Percentiles rank a stretch among this genome's conserved stretches.
Evolutionary conservation across 2,888 invertebrate species (phyloP).

Genomic region (Andrena bicolor): DNA sequence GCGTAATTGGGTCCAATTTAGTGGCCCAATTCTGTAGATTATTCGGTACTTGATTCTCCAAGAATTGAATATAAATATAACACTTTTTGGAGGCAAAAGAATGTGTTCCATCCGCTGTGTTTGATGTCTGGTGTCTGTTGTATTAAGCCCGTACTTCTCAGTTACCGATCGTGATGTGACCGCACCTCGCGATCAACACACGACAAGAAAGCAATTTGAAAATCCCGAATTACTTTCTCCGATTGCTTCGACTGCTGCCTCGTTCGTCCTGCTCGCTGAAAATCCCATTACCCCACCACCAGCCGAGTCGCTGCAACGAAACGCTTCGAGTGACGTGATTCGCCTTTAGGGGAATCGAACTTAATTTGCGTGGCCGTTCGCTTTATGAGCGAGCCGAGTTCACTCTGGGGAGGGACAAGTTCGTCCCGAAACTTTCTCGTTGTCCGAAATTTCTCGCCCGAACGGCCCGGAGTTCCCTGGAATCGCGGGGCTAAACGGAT

Average conservation of each 20-base stretch:
- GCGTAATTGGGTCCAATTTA: too few relatives aligned
- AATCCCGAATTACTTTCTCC: slow-evolving; percentile 42
- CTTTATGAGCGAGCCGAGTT: slow-evolving; percentile 14
- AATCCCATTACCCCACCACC: slow-evolving; percentile 41
- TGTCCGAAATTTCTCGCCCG: slow-evolving; percentile 17
- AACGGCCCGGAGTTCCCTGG: background rate
- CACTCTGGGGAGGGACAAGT: slow-evolving; percentile 6
- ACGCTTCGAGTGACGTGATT: background rate
- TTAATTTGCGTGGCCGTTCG: slow-evolving; percentile 39
- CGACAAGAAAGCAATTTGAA: slow-evolving; percentile 51
- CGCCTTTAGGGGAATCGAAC: slow-evolving; percentile 23
- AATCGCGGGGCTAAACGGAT: background rate
- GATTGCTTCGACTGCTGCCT: slow-evolving; percentile 49
- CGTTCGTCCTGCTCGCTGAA: slow-evolving; percentile 47
- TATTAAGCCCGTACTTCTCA: too few relatives aligned
- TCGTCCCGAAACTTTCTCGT: slow-evolving; percentile 8
- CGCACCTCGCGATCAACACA: background rate
- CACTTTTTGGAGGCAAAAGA: too few relatives aligned
- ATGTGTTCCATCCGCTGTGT: too few relatives aligned
- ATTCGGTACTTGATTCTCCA: too few relatives aligned
- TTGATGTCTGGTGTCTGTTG: too few relatives aligned
- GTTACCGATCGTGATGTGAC: too few relatives aligned
- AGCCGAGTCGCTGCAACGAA: background rate
- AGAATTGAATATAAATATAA: too few relatives aligned
- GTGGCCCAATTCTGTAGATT: too few relatives aligned